Percentiles rank a stretch among this genome's conserved stretches.
These are phyloP conservation scores for Globia sparganii DNA, from an alignment of 2,888 invertebrate species.

Conservation along the genomic window DNA sequence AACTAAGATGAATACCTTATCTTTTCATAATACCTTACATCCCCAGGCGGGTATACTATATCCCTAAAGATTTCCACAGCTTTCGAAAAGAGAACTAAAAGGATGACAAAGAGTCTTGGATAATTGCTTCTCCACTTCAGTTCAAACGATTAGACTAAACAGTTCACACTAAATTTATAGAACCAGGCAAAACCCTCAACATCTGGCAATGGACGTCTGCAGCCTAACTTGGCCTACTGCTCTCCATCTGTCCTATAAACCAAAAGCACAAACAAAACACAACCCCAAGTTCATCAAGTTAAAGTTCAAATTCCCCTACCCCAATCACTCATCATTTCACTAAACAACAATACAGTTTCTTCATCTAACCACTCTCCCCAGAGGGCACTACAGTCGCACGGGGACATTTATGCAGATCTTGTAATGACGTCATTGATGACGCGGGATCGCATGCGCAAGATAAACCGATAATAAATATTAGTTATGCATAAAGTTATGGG, in stretches of 20 bases:
- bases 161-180: background rate
- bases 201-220: background rate
- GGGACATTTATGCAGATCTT: slow-evolving; percentile 87
- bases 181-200: background rate
- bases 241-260: slow-evolving; percentile 3
- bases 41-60: background rate
- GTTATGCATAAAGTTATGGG: slow-evolving; percentile 61
- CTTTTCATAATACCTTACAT: background rate
- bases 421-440: slow-evolving; percentile 62
- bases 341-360: slow-evolving; percentile 50
- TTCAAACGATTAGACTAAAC: no score
- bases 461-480: slow-evolving; percentile 65
- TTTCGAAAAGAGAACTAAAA: background rate
- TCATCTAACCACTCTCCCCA: slow-evolving; percentile 64
- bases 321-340: slow-evolving; percentile 15
- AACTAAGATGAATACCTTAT: background rate
- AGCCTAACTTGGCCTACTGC: slow-evolving; percentile 31
- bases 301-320: slow-evolving; percentile 37
- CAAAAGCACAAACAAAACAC: slow-evolving; percentile 36
- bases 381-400: slow-evolving; percentile 76
- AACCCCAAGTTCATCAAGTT: background rate
- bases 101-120: background rate
- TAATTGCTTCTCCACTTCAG: background rate
- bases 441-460: slow-evolving; percentile 51
- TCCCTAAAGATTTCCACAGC: background rate